Base-by-base conservation (phyloP, 2,888 invertebrate genomes). In the Chromoteleia sp. region DNA sequence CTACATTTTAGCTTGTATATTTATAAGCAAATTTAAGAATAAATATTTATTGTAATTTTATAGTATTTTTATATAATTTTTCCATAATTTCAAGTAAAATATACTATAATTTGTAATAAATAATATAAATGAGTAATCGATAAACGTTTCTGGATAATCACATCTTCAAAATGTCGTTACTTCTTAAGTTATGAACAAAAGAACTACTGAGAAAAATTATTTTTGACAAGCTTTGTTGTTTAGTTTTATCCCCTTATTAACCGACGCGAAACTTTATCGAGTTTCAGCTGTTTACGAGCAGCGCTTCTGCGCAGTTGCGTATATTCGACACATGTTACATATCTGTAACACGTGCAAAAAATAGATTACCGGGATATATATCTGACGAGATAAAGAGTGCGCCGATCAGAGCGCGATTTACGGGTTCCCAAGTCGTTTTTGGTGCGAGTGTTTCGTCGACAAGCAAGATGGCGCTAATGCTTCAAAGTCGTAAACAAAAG, bases 401-500 rank as follows among this genome's bases (percentile, higher is more conserved):
- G 48, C 56, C 41, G 77, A 63, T 70, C 70, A 56, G 33, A 25
- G 52, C 25, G 25, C 19, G 45, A 70, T 77, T 77, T 77, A 63
- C 70, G 63, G 50, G 39, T 48, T 52, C 17, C 39, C 41, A 39
- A 61, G 45, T 43, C 50, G 25, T 30, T 56, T 71, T 52, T 41
- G 45, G 54, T 39, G 45, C 21, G 82, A 85, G 84, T 86, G 83
- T 84, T 87, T 85, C 82, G 43, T 30, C 67, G 82, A 70, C 81
- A 83, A 63, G 65, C 86, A 85, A 89, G 89, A 88, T 89, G 89
- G 89, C 89, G 89, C 89, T 86, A 89, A 88, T 84, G 88, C 87
- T 82, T 86, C 86, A 84, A 82, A 83, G 79, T 83, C 67, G 71
- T 74, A 83, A 83, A 83, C 77, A 81, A 75, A 54, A 36, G 56